phyloP scores from a whole-genome alignment of 2,797 vertebrate genomes.

The Lates japonicus region DNA sequence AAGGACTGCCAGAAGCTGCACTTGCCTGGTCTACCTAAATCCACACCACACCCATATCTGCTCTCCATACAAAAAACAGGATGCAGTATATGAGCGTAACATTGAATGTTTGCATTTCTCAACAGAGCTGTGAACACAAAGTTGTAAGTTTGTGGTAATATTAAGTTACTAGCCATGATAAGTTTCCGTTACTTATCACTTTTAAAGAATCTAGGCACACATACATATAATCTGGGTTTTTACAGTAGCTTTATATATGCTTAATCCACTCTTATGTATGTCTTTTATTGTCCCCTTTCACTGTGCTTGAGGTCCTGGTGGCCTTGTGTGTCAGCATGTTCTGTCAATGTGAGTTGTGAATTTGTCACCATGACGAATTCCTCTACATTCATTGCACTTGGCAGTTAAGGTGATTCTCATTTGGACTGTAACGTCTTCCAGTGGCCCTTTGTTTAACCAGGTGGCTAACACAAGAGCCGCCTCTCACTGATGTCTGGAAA shows the following conservation, averaged over 20 bases:
- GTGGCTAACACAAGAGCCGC: slow-evolving; percentile 64
- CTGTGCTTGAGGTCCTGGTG: slow-evolving; percentile 21
- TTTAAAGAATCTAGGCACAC: neutral
- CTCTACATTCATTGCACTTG: slow-evolving; percentile 63
- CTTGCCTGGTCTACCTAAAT: slow-evolving; percentile 58
- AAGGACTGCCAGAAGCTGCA: slow-evolving; percentile 70
- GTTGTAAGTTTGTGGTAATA: slow-evolving; percentile 10
- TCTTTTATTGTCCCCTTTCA: slow-evolving; percentile 12
- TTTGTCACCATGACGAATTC: slow-evolving; percentile 63
- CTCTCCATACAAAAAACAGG: slow-evolving; percentile 39
- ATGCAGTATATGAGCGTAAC: slow-evolving; percentile 11
- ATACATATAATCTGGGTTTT: neutral
- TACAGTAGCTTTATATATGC: neutral
- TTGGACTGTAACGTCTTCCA: slow-evolving; percentile 44
- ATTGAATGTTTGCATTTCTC: slow-evolving; percentile 31
- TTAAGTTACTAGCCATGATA: slow-evolving; percentile 1
- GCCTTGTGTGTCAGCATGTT: slow-evolving; percentile 39
- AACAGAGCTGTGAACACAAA: slow-evolving; percentile 39
- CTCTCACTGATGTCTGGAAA: slow-evolving; percentile 44
- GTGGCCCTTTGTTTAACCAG: slow-evolving; percentile 75
- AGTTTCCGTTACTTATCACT: neutral
- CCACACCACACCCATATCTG: slow-evolving; percentile 65
- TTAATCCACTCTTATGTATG: neutral
- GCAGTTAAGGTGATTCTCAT: slow-evolving; percentile 60
- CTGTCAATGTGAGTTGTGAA: slow-evolving; percentile 45